A percentile compares a stretch with the other conserved stretches of the same genome.
Conservation (phyloP, 1,140 invertebrate genomes). For the Coelopa frigida region DNA sequence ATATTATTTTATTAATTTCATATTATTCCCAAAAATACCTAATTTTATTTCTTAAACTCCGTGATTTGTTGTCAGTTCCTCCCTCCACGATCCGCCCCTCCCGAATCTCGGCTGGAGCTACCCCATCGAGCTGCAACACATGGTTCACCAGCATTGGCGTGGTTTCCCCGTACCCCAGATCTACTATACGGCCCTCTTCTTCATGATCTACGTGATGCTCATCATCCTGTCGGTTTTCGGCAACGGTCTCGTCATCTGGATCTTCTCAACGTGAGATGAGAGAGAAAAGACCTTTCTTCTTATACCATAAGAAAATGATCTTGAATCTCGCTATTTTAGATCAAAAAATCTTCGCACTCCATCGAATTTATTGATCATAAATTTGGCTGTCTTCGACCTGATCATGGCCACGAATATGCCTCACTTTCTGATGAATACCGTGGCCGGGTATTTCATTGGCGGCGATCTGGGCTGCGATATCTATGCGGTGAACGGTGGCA, state of each 20-base stretch:
- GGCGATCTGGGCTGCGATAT: constrained; percentile 64
- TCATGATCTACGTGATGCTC: constrained; percentile 62
- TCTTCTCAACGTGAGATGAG: constrained; percentile 70
- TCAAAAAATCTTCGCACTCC: constrained; percentile 67
- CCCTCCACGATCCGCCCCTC: neutral
- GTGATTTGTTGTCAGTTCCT: too few species aligned
- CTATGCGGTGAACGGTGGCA: constrained; percentile 58
- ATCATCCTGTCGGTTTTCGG: constrained; percentile 62
- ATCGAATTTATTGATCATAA: constrained; percentile 73
- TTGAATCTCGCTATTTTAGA: constrained; percentile 40
- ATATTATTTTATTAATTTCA: too few species aligned
- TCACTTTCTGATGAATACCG: constrained; percentile 60
- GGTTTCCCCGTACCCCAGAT: constrained; percentile 60
- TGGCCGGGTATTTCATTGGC: constrained; percentile 51
- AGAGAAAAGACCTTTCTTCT: constrained; percentile 3
- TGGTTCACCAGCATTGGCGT: constrained; percentile 67
- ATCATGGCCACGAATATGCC: constrained; percentile 71
- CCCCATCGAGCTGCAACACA: constrained; percentile 57
- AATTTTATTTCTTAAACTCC: too few species aligned
- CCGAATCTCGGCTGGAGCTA: constrained; percentile 58
- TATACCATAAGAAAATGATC: constrained; percentile 5
- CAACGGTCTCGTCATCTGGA: constrained; percentile 74
- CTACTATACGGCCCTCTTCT: constrained; percentile 65
- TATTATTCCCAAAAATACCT: too few species aligned
- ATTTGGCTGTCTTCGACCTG: constrained; percentile 68